Evolutionary conservation across 2,797 vertebrate species (phyloP).

Genomic region (Gastrophryne carolinensis): DNA sequence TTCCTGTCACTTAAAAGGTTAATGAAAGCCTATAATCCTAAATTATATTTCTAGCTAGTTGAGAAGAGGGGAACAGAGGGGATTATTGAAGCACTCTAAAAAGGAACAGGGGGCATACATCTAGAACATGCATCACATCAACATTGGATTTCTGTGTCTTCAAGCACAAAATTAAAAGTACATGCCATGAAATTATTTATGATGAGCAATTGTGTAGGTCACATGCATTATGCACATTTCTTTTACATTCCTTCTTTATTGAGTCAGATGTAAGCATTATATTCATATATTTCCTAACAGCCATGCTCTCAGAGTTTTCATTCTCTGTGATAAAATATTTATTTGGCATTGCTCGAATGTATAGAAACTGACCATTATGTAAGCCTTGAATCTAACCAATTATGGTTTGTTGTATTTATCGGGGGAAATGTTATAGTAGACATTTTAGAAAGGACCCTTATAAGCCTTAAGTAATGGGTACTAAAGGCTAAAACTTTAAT

Average conservation of each 20-base stretch:
- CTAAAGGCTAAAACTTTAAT: too few relatives aligned
- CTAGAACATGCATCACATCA: neutral
- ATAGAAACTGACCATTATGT: too few relatives aligned
- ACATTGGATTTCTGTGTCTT: constrained; percentile 29
- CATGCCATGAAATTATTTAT: constrained; percentile 38
- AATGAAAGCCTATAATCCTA: neutral
- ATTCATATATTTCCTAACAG: neutral
- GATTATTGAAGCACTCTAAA: constrained; percentile 4
- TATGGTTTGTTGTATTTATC: too few relatives aligned
- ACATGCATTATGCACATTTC: constrained; percentile 9
- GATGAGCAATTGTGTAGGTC: constrained; percentile 1
- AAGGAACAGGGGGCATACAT: neutral
- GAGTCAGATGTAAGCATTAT: neutral
- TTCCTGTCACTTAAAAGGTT: neutral
- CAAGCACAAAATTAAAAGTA: constrained; percentile 34
- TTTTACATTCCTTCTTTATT: neutral
- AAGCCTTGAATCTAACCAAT: too few relatives aligned
- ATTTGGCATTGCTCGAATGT: neutral
- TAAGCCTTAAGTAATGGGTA: too few relatives aligned
- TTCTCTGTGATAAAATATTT: neutral
- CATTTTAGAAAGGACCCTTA: too few relatives aligned
- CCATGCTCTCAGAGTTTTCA: neutral
- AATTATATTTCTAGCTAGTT: neutral
- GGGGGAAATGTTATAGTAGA: too few relatives aligned
- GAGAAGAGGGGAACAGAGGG: neutral